Evolutionary conservation across 2,888 invertebrate species (phyloP).

Genomic region (Nycteola revayana): DNA sequence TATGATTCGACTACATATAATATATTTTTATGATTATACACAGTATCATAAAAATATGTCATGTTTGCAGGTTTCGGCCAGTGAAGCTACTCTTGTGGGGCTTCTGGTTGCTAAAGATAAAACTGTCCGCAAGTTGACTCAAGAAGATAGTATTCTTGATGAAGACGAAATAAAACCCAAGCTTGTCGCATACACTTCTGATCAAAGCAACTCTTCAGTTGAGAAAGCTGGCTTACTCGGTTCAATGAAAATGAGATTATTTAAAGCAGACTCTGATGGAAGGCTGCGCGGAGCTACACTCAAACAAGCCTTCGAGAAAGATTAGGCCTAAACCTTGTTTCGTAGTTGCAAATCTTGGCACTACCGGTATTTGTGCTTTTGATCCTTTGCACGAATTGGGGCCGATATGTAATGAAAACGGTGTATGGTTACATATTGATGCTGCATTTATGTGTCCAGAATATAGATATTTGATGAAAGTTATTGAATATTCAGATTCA

Average conservation of each 20-base stretch:
- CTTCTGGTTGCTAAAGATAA: constrained; percentile 89
- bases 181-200: constrained; percentile 91
- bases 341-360: constrained; percentile 92
- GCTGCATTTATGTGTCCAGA: constrained; percentile 97
- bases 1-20: too few species aligned
- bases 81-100: constrained; percentile 93
- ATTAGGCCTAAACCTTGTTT: constrained; percentile 90
- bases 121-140: constrained; percentile 81
- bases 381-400: constrained; percentile 94
- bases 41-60: too few species aligned
- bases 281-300: constrained; percentile 86
- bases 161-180: constrained; percentile 85
- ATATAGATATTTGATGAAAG: constrained; percentile 89
- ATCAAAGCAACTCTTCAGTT: constrained; percentile 94
- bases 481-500: constrained; percentile 91
- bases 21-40: too few species aligned
- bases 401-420: constrained; percentile 87
- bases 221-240: constrained; percentile 92
- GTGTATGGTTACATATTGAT: constrained; percentile 95
- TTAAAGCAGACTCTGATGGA: constrained; percentile 86
- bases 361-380: constrained; percentile 93
- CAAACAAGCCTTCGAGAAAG: constrained; percentile 87
- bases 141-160: constrained; percentile 81
- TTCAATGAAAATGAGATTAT: constrained; percentile 88
- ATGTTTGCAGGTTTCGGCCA: constrained; percentile 89